Conservation (phyloP, 2,797 vertebrate species). For the Eupleurogrammus muticus region DNA sequence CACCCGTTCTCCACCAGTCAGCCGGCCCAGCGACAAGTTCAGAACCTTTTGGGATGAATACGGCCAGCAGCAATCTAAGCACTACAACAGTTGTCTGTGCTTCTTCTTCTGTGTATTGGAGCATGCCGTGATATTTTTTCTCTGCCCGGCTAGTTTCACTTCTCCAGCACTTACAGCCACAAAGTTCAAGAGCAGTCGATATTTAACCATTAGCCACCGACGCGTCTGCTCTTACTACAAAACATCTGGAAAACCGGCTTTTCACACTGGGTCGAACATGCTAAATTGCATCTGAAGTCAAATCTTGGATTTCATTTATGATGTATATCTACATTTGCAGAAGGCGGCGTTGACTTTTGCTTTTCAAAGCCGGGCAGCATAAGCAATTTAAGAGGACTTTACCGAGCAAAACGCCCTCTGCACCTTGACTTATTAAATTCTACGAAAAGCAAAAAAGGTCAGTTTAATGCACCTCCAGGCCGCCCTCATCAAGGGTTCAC, state of each 20-base stretch:
- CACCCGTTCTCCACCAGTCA: slow-evolving; percentile 21
- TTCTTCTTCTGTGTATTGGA: slow-evolving; percentile 23
- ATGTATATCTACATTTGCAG: not conserved
- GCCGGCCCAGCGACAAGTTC: slow-evolving; percentile 41
- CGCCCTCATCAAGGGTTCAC: slow-evolving; percentile 43
- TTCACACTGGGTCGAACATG: slow-evolving; percentile 1
- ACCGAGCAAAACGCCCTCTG: not conserved
- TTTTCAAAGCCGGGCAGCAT: not conserved
- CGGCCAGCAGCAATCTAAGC: slow-evolving; percentile 31
- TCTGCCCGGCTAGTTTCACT: slow-evolving; percentile 35
- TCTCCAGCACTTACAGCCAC: slow-evolving; percentile 23
- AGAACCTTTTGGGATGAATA: slow-evolving; percentile 38
- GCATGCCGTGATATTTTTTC: slow-evolving; percentile 36
- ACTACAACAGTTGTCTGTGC: slow-evolving; percentile 30
- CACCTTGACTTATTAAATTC: slow-evolving; percentile 10
- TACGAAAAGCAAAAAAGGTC: slow-evolving; percentile 25
- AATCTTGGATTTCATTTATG: not conserved
- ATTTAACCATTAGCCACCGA: too few relatives aligned
- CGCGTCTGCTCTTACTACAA: not conserved
- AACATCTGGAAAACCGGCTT: not conserved
- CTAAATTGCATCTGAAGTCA: slow-evolving; percentile 1
- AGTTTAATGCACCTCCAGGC: slow-evolving; percentile 25
- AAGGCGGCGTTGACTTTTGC: not conserved
- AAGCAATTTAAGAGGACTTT: not conserved
- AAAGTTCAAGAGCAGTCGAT: slow-evolving; percentile 42